Evolutionary conservation across 2,113 vertebrate species (phyloP).

Genomic region (Pseudopodoces humilis): DNA sequence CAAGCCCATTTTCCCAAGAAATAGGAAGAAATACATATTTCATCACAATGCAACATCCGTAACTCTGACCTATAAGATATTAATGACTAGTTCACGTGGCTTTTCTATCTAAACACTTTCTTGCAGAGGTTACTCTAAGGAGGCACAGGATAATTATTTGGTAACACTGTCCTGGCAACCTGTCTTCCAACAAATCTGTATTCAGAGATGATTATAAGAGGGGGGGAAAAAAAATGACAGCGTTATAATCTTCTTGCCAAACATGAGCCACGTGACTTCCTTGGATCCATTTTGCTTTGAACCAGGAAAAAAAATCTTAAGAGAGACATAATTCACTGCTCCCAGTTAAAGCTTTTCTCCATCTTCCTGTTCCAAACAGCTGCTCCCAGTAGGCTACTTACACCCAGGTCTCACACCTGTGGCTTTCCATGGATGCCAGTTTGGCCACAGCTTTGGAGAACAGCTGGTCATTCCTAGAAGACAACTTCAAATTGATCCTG

Average conservation of each 20-base stretch:
- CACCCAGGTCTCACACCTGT: neutral
- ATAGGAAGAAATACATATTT: conserved; percentile 57
- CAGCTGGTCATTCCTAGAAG: neutral
- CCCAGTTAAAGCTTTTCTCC: neutral
- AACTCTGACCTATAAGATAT: conserved; percentile 48
- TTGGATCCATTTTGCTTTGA: neutral
- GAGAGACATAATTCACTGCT: neutral
- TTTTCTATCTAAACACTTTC: conserved; percentile 24
- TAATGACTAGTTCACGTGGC: neutral
- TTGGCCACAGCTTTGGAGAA: neutral
- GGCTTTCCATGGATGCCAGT: neutral
- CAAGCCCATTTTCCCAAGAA: conserved; percentile 51
- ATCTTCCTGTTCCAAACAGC: neutral
- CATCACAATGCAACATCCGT: conserved; percentile 31
- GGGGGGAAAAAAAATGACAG: neutral
- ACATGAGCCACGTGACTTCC: neutral
- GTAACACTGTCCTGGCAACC: neutral
- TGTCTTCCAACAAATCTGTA: neutral
- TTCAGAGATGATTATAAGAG: neutral
- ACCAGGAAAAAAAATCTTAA: neutral
- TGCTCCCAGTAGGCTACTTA: neutral
- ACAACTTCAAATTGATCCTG: neutral
- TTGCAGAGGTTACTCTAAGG: neutral
- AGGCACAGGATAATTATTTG: neutral
- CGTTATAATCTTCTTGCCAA: neutral